phyloP scores from a whole-genome alignment of 2,113 vertebrate species.

The Rhipidura dahli region DNA sequence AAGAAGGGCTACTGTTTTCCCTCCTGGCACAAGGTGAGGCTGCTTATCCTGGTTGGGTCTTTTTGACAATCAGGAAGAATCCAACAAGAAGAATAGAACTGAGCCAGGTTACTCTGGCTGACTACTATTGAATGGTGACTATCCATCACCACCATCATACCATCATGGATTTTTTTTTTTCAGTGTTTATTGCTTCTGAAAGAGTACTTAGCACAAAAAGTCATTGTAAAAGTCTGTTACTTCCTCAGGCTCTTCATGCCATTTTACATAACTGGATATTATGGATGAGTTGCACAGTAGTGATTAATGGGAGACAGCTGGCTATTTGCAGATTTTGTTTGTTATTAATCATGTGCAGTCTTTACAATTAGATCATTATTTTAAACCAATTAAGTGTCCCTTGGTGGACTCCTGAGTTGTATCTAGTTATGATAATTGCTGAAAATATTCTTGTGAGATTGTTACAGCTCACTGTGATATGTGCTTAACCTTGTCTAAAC shows the following conservation, averaged over 20 bases:
- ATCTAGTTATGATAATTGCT: background rate
- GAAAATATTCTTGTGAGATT: background rate
- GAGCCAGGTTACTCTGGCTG: background rate
- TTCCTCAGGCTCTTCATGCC: background rate
- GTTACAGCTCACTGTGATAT: background rate
- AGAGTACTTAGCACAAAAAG: background rate
- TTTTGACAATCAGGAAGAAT: background rate
- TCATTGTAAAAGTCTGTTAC: background rate
- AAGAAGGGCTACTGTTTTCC: background rate
- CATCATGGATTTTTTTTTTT: background rate
- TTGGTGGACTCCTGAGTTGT: background rate
- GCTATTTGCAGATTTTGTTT: background rate
- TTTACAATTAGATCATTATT: background rate
- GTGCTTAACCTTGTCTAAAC: background rate
- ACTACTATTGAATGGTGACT: background rate
- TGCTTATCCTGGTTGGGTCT: background rate
- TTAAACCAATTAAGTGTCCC: background rate
- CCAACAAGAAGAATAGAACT: fast-evolving
- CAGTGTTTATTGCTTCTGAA: background rate
- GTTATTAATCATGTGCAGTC: background rate
- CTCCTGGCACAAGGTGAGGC: background rate
- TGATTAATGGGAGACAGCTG: background rate
- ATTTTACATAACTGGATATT: background rate
- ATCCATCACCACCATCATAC: background rate
- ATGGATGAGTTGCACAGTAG: background rate